Evolutionary conservation across 2,797 vertebrate genomes (phyloP), one percentile per base, ranked within the genome.

Genomic region (Trachops cirrhosus): DNA sequence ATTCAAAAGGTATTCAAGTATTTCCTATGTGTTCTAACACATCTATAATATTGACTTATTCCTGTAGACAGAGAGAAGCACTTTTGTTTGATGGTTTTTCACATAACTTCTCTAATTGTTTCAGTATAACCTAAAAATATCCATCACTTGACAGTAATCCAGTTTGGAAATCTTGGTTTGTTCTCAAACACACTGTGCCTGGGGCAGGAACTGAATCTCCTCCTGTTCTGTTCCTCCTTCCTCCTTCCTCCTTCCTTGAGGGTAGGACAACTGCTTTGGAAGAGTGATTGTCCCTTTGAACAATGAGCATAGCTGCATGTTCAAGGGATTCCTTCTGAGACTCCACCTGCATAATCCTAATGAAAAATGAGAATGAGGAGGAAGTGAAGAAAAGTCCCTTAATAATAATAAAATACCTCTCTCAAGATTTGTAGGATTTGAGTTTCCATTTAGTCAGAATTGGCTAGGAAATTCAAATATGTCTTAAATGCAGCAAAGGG

Each of bases 401-500:
- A 97, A 57, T 96, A 96, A 96, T 84, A 97, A 97, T 91, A 50
- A 21, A 73, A 92, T 82, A 41, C 89, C 19, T 96, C 52, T 52
- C 95, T 93, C 67, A 94, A 94, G 95, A 96, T 96, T 89, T 94
- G 50, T 32, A 67, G 92, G 3, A 75, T 96, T 95, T 94, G 41
- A 93, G 77, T 97, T 98, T 97, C 96, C 93, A 97, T 97, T 97
- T 98, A 97, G 70, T 98, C 89, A 95, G 96, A 90, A 93, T 44
- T 98, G 97, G 96, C 95, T 93, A 73, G 68, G 77, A 96, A 92
- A 95, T 48, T 22, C 9, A 59, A 89, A 89, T 44, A 44, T 85
- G 34, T 93, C 57, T 46, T 12, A 75, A 92, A 21, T 77, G 5
- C 4, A 50, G 5, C 70, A 18, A 62, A 96, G 29, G 32, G 11